Percentiles rank a stretch among this genome's conserved stretches.
Evolutionary conservation across 1,140 invertebrate genomes (phyloP).

Genomic region (Armadillidium nasatum): DNA sequence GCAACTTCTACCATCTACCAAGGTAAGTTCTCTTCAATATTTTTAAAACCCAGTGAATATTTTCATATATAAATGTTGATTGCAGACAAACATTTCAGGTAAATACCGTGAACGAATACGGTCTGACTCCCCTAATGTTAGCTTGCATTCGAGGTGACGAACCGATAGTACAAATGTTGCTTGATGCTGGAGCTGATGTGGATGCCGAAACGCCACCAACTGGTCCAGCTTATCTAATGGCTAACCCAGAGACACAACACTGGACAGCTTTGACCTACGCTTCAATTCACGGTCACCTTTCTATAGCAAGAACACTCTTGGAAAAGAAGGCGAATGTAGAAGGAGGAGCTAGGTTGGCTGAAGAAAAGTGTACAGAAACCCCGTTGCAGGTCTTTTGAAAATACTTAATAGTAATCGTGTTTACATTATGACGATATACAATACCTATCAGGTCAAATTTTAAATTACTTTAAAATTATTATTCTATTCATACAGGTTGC

Average conservation of each 20-base stretch:
- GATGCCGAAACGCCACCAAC: slow-evolving; percentile 65
- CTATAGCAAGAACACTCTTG: slow-evolving; percentile 58
- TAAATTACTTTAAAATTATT: not conserved
- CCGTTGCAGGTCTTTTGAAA: slow-evolving; percentile 68
- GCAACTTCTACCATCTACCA: slow-evolving; percentile 65
- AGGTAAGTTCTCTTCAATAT: slow-evolving; percentile 55
- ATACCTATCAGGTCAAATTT: too few species aligned
- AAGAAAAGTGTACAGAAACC: slow-evolving; percentile 78
- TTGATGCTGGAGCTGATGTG: slow-evolving; percentile 71
- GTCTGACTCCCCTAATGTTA: slow-evolving; percentile 75
- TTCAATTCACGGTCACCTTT: slow-evolving; percentile 56
- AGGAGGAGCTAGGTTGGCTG: slow-evolving; percentile 70
- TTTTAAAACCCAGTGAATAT: too few species aligned
- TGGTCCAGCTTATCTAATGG: slow-evolving; percentile 47
- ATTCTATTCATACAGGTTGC: slow-evolving; percentile 54
- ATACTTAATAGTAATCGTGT: too few species aligned
- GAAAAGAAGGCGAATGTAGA: slow-evolving; percentile 77
- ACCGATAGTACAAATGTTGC: slow-evolving; percentile 60
- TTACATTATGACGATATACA: too few species aligned
- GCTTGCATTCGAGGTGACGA: slow-evolving; percentile 74
- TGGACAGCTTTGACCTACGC: slow-evolving; percentile 73
- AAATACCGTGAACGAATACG: slow-evolving; percentile 72
- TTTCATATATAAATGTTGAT: not conserved
- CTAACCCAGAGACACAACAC: slow-evolving; percentile 67
- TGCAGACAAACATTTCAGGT: slow-evolving; percentile 43